Conservation (phyloP, 2,888 invertebrate species). For the Andrena dorsata region DNA sequence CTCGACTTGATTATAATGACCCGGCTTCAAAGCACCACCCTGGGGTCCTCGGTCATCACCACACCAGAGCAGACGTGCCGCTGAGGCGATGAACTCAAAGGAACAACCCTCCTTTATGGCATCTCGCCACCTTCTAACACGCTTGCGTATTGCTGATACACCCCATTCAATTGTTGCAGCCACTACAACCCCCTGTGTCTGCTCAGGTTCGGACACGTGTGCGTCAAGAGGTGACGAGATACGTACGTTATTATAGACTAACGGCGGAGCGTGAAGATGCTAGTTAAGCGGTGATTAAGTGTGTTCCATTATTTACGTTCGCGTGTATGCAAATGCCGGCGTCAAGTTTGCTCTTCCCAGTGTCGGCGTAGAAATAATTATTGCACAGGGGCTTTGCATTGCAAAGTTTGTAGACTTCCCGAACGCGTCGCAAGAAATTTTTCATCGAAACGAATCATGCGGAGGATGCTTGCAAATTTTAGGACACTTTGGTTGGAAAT, state of each 20-base stretch:
- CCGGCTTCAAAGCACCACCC: constrained; percentile 73
- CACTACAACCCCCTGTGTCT: not conserved
- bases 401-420: too few relatives aligned
- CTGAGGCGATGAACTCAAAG: constrained; percentile 62
- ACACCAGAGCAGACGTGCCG: constrained; percentile 30
- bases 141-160: constrained; percentile 16
- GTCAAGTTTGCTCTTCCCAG: not conserved
- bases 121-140: constrained; percentile 22
- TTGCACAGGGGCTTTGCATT: not conserved
- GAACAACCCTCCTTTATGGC: constrained; percentile 46
- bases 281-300: constrained; percentile 31
- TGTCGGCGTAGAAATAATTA: not conserved
- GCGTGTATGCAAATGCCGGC: not conserved
- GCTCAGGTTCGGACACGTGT: not conserved
- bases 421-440: too few relatives aligned
- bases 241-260: constrained; percentile 13
- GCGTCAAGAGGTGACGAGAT: constrained; percentile 16
- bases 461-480: too few relatives aligned
- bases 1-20: constrained; percentile 79
- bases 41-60: constrained; percentile 58
- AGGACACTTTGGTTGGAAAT: too few relatives aligned
- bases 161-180: constrained; percentile 2
- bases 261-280: constrained; percentile 23
- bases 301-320: not conserved
- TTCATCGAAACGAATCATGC: too few relatives aligned